Evolutionary conservation across 2,797 vertebrate species (phyloP).

Genomic region (Rhynchonycteris naso): DNA sequence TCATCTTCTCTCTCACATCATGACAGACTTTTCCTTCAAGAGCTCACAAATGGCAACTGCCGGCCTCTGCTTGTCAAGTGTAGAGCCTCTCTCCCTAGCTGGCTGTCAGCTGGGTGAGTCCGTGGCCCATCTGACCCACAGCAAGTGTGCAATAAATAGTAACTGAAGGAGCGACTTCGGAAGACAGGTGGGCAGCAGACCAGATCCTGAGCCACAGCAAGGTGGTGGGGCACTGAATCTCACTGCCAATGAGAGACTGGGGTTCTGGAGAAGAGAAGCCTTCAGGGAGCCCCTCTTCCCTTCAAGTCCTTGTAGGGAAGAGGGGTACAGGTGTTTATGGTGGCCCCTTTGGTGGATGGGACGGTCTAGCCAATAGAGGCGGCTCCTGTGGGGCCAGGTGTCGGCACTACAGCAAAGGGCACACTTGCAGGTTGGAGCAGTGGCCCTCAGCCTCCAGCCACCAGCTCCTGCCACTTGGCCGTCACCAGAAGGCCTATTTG

Average conservation of each 20-base stretch:
- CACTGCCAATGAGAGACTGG: not conserved
- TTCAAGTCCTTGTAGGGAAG: not conserved
- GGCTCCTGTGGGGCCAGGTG: not conserved
- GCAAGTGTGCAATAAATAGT: no score
- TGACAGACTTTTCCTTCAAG: not conserved
- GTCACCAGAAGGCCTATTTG: not conserved
- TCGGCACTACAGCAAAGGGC: accelerated
- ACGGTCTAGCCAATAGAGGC: not conserved
- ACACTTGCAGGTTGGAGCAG: not conserved
- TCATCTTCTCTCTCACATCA: no score
- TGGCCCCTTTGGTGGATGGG: not conserved
- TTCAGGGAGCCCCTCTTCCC: accelerated
- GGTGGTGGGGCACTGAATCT: accelerated
- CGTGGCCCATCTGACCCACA: not conserved
- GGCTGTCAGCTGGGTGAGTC: accelerated
- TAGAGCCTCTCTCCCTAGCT: accelerated
- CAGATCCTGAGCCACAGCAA: accelerated
- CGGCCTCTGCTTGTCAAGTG: accelerated
- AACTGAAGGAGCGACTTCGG: accelerated
- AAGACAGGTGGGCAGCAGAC: accelerated
- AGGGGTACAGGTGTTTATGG: not conserved
- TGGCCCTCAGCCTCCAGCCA: not conserved
- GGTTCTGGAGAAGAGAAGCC: not conserved
- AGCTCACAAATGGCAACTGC: accelerated
- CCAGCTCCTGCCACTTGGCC: not conserved